A percentile compares a stretch with the other conserved stretches of the same genome.
Evolutionary conservation across 2,797 vertebrate species (phyloP).

Genomic region (Microcaecilia unicolor): DNA sequence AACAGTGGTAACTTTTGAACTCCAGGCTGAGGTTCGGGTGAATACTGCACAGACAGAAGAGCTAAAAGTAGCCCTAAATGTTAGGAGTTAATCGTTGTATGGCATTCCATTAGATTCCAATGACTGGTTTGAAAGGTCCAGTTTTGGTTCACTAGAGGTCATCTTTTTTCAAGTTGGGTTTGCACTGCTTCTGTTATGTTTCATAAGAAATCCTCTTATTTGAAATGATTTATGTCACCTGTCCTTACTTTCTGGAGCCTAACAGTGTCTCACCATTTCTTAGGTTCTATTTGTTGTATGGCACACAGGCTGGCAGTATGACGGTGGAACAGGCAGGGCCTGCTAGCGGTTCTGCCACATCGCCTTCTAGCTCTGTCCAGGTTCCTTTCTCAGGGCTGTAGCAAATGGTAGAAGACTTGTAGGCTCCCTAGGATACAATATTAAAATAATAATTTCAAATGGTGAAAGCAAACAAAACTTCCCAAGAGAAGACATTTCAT

Average conservation of each 20-base stretch:
- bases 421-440: conserved; percentile 77
- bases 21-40: conserved; percentile 29
- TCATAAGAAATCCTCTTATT: conserved; percentile 26
- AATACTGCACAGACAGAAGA: conserved; percentile 41
- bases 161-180: conserved; percentile 28
- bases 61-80: conserved; percentile 47
- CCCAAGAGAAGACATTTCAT: too few relatives aligned
- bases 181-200: conserved; percentile 23
- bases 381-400: conserved; percentile 95
- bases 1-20: conserved; percentile 28
- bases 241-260: conserved; percentile 28
- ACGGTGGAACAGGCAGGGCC: conserved; percentile 92
- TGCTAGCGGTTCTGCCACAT: conserved; percentile 91
- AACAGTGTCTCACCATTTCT: conserved; percentile 24
- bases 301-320: conserved; percentile 87
- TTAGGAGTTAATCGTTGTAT: conserved; percentile 41
- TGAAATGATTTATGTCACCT: conserved; percentile 22
- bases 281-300: conserved; percentile 84
- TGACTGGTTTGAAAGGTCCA: conserved; percentile 29
- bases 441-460: too few relatives aligned
- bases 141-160: conserved; percentile 32
- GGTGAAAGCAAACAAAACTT: too few relatives aligned
- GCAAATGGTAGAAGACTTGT: conserved; percentile 98
- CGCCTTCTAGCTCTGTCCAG: conserved; percentile 95
- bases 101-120: conserved; percentile 32